Conservation (phyloP, 2,797 vertebrate genomes). For the Paratrypauchen microcephalus region DNA sequence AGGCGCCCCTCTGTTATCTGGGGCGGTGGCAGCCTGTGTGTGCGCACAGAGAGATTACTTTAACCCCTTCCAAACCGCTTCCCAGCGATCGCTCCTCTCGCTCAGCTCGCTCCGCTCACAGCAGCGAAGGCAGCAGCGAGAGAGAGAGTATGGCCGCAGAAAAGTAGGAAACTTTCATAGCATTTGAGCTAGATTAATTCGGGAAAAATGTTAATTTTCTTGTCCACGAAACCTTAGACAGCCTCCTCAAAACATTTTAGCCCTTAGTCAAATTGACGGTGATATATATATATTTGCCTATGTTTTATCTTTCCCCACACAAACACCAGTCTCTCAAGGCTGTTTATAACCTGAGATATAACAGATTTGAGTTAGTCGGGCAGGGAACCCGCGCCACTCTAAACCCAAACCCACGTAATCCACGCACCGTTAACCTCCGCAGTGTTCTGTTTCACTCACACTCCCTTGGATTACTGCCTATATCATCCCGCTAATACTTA, state of each 20-base stretch:
- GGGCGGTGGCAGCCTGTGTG: constrained; percentile 75
- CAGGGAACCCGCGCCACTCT: not conserved
- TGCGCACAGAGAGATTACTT: constrained; percentile 65
- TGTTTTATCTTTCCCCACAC: too few relatives aligned
- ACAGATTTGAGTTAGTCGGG: not conserved
- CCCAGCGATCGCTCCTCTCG: constrained; percentile 50
- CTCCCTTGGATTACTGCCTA: constrained; percentile 23
- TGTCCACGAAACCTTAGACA: not conserved
- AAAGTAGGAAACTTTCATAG: not conserved
- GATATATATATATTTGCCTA: too few relatives aligned
- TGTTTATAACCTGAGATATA: too few relatives aligned
- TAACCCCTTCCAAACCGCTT: constrained; percentile 63
- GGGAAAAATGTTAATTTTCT: not conserved
- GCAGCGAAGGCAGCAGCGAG: constrained; percentile 29
- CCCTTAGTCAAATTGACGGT: too few relatives aligned
- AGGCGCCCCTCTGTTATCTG: constrained; percentile 79
- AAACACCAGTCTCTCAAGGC: too few relatives aligned
- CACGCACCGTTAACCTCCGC: constrained; percentile 45
- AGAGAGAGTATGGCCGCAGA: not conserved
- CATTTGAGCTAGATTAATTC: not conserved
- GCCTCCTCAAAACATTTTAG: not conserved
- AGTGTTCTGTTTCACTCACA: constrained; percentile 27
- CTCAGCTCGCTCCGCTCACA: constrained; percentile 28
- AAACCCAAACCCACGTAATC: constrained; percentile 3
- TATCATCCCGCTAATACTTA: constrained; percentile 36